Evolutionary conservation across 2,888 invertebrate species (phyloP).

Genomic region (Yponomeuta sedellus): DNA sequence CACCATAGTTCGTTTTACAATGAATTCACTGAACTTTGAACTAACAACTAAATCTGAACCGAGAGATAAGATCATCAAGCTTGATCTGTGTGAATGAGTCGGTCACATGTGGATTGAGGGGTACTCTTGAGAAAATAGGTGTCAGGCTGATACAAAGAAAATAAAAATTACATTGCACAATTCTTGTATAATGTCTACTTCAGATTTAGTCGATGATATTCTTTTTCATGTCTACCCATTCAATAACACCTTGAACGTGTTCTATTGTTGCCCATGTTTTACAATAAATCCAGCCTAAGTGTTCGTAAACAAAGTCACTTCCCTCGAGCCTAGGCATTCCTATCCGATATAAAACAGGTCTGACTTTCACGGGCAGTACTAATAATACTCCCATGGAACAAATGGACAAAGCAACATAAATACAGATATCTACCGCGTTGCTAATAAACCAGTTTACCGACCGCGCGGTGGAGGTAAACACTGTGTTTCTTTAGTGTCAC

Average conservation of each 20-base stretch:
- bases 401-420: background rate
- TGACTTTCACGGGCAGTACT: background rate
- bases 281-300: background rate
- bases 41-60: background rate
- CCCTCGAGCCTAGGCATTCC: background rate
- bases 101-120: background rate
- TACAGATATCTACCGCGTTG: background rate
- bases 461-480: background rate
- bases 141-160: background rate
- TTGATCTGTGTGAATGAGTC: background rate
- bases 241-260: background rate
- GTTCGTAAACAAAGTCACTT: background rate
- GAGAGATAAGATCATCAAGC: background rate
- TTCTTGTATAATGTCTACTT: too few species aligned
- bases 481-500: background rate
- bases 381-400: background rate
- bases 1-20: too few species aligned
- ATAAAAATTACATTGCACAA: too few species aligned
- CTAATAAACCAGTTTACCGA: slow-evolving; percentile 1
- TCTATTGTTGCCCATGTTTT: background rate
- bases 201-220: too few species aligned
- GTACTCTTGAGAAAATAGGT: background rate
- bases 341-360: background rate
- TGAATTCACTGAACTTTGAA: background rate
- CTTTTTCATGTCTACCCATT: too few species aligned